Evolutionary conservation across 2,888 invertebrate genomes (phyloP).

Genomic region (Oscheius sp.): DNA sequence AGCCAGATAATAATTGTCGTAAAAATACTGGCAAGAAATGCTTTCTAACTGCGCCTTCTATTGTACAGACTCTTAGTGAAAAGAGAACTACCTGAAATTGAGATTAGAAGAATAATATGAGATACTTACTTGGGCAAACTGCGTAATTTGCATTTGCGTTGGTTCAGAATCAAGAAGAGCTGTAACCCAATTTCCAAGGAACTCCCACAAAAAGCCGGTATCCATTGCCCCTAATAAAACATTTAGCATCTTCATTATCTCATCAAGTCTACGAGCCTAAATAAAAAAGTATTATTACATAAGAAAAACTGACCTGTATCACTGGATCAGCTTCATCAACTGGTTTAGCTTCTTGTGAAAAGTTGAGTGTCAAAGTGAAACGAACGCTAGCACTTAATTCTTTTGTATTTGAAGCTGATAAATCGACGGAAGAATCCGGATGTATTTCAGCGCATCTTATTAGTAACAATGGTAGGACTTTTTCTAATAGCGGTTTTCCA

Average conservation of each 20-base stretch:
- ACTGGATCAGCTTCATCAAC: background rate
- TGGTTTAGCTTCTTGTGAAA: background rate
- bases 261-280: constrained; percentile 70
- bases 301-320: background rate
- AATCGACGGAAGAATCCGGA: too few species aligned
- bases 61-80: constrained; percentile 1
- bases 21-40: constrained; percentile 14
- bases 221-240: constrained; percentile 81
- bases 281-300: constrained; percentile 11
- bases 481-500: constrained; percentile 81
- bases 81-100: constrained; percentile 24
- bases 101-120: background rate
- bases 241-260: constrained; percentile 85
- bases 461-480: constrained; percentile 82
- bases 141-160: background rate
- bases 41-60: constrained; percentile 19
- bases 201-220: constrained; percentile 84
- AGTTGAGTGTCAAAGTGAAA: constrained; percentile 6
- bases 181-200: constrained; percentile 74
- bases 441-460: constrained; percentile 65
- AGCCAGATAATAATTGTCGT: constrained; percentile 2
- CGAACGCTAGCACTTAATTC: constrained; percentile 16
- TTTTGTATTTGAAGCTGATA: background rate
- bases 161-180: constrained; percentile 35
- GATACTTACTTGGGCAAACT: constrained; percentile 20